Conservation (phyloP, 1,140 invertebrate species). For the Drosophila sulfurigaster region DNA sequence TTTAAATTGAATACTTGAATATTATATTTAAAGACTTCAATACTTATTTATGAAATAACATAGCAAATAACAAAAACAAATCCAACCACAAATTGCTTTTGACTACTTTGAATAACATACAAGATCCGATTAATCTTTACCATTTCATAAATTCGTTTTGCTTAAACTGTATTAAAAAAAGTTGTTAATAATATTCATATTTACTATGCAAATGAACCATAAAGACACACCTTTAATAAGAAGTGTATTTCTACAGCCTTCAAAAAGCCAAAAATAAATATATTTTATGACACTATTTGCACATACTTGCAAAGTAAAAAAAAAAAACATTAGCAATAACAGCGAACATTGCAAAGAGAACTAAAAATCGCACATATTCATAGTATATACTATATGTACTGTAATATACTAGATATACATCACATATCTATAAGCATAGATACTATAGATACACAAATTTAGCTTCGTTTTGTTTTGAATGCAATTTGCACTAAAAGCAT, state of each 20-base stretch:
- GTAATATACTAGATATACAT: background rate
- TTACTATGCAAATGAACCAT: background rate
- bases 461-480: background rate
- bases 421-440: background rate
- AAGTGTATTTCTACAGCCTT: background rate
- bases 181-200: background rate
- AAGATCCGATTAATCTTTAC: no score
- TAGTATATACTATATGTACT: background rate
- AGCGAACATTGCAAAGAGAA: background rate
- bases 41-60: no score
- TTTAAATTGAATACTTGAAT: no score
- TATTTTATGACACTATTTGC: conserved; percentile 4
- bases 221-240: background rate
- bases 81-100: no score
- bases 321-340: background rate
- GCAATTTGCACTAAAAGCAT: background rate
- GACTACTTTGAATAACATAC: no score
- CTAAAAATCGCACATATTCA: background rate
- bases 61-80: no score
- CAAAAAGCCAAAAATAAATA: background rate
- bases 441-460: background rate
- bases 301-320: background rate
- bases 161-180: no score
- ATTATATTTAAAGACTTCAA: no score
- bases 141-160: no score